Conservation (phyloP, 1,140 invertebrate species). For the Vanessa atalanta region DNA sequence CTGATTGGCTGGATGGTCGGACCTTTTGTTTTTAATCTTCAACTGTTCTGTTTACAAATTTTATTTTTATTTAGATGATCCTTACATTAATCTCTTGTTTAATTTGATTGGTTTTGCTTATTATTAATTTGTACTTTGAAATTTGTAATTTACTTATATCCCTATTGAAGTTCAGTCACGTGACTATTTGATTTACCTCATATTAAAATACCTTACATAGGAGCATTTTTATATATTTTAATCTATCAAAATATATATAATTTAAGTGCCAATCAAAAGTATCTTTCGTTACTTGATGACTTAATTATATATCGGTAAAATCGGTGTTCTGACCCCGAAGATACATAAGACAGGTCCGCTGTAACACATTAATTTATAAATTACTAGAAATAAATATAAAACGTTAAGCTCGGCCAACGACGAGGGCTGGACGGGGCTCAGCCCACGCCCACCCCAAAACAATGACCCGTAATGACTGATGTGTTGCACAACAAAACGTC, state of each 20-base stretch:
- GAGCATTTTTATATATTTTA: no score
- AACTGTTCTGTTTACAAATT: not conserved
- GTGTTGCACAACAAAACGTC: constrained; percentile 70
- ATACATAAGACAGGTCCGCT: constrained; percentile 25
- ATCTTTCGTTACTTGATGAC: no score
- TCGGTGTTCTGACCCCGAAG: not conserved
- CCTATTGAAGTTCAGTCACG: no score
- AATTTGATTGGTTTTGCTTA: not conserved
- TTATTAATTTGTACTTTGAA: constrained; percentile 5
- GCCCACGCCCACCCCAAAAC: constrained; percentile 60
- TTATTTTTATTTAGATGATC: not conserved
- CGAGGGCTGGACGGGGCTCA: constrained; percentile 51
- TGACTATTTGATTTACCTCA: no score
- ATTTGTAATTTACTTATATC: not conserved
- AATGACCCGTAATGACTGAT: constrained; percentile 74
- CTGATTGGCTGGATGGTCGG: not conserved
- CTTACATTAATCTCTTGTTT: not conserved
- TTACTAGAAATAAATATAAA: constrained; percentile 75
- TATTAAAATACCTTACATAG: no score
- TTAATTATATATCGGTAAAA: not conserved
- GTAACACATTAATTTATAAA: constrained; percentile 73
- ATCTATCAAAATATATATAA: no score
- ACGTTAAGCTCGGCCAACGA: constrained; percentile 57
- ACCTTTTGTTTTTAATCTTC: not conserved
- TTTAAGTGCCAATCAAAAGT: no score